These are phyloP conservation scores for Mormyrus lacerda DNA, from an alignment of 2,113 vertebrate genomes.

Conservation along the genomic window DNA sequence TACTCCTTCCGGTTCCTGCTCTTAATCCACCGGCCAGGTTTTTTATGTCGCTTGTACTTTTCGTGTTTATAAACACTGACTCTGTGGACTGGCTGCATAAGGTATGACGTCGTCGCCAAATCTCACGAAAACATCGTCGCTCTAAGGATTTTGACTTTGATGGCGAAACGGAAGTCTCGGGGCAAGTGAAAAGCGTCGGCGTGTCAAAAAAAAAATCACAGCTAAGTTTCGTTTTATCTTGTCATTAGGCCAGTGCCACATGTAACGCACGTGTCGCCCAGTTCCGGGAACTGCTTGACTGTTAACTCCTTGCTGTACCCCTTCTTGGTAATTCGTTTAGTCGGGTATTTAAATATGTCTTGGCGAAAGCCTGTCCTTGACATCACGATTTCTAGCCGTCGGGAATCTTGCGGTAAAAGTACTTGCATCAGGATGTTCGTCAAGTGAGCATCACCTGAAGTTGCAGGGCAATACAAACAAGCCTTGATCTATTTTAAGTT, in stretches of 20 bases:
- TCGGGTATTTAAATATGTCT: background rate
- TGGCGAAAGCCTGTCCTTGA: background rate
- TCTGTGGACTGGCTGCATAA: slow-evolving; percentile 28
- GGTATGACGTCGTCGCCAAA: slow-evolving; percentile 1
- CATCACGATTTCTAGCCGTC: background rate
- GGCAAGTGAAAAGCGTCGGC: background rate
- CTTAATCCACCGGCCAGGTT: slow-evolving; percentile 48
- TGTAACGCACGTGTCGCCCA: slow-evolving; percentile 49
- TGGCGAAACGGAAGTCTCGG: background rate
- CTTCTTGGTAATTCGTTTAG: background rate
- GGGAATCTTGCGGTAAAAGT: background rate
- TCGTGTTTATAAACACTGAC: slow-evolving; percentile 68
- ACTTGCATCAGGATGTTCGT: background rate
- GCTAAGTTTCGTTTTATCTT: background rate
- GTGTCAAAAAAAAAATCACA: background rate
- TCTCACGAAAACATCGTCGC: background rate
- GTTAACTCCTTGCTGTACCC: slow-evolving; percentile 36
- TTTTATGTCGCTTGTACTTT: slow-evolving; percentile 64
- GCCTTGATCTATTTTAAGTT: background rate
- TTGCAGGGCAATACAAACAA: background rate
- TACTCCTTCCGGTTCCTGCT: background rate
- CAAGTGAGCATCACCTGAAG: background rate
- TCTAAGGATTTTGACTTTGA: background rate
- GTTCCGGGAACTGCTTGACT: slow-evolving; percentile 43
- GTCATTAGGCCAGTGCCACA: slow-evolving; percentile 33